Conservation (phyloP, 2,797 vertebrate genomes). For the Sebastes hopkinsi region DNA sequence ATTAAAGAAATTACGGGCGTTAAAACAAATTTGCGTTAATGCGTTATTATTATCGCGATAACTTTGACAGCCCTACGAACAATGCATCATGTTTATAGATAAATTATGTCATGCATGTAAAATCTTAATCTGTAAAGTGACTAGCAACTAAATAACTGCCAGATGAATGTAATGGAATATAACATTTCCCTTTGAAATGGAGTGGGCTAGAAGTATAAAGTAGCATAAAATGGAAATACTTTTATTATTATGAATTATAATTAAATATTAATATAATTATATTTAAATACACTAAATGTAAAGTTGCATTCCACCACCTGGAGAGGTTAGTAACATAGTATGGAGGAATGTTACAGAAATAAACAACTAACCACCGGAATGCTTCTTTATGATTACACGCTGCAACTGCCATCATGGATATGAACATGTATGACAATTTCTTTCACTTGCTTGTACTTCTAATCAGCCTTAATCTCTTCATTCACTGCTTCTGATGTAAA, state of each 20-base stretch:
- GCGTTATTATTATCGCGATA: too few relatives aligned
- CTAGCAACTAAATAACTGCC: not conserved
- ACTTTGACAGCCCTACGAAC: too few relatives aligned
- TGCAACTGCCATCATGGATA: not conserved
- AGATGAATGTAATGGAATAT: not conserved
- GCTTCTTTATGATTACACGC: not conserved
- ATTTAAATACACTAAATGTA: not conserved
- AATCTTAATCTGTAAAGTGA: too few relatives aligned
- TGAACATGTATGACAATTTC: not conserved
- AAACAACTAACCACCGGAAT: not conserved
- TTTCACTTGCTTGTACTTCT: not conserved
- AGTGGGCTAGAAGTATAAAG: not conserved
- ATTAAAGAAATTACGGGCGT: fast-evolving
- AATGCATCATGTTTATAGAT: not conserved
- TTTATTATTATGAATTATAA: too few relatives aligned
- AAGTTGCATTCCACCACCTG: not conserved
- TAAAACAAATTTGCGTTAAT: too few relatives aligned
- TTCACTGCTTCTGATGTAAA: not conserved
- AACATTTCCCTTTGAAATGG: not conserved
- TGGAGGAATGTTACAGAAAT: not conserved
- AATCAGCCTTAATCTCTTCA: not conserved
- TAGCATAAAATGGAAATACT: too few relatives aligned
- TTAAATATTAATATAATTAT: too few relatives aligned
- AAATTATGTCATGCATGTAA: not conserved
- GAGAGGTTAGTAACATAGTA: not conserved